These are phyloP conservation scores for Pseudoatta argentina DNA, from an alignment of 1,140 invertebrate genomes.

Conservation along the genomic window DNA sequence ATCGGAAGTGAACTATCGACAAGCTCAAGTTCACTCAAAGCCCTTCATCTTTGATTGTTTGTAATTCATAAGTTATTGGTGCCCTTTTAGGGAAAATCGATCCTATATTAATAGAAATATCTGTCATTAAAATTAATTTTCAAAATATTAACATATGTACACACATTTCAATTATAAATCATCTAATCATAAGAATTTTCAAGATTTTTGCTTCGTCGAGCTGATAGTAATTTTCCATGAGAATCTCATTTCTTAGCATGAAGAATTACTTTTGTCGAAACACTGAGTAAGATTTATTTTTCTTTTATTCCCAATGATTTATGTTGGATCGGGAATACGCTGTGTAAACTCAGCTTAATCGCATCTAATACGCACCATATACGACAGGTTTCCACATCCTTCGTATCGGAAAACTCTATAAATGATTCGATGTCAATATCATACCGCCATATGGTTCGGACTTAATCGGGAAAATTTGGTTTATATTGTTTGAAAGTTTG, in stretches of 20 bases:
- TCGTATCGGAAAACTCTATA: slow-evolving; percentile 31
- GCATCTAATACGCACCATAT: neutral
- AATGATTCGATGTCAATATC: slow-evolving; percentile 38
- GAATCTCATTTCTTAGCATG: neutral
- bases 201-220: neutral
- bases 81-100: slow-evolving; percentile 11
- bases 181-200: neutral
- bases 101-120: neutral
- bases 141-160: neutral
- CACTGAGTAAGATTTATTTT: neutral
- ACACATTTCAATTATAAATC: neutral
- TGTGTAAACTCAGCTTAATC: neutral
- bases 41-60: neutral
- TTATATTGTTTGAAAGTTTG: slow-evolving; percentile 18
- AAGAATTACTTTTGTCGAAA: neutral
- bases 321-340: neutral
- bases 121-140: neutral
- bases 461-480: slow-evolving; percentile 31
- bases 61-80: slow-evolving; percentile 28
- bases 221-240: neutral
- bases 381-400: neutral
- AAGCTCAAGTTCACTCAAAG: slow-evolving; percentile 31
- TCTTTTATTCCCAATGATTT: neutral
- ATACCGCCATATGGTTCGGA: neutral
- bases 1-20: slow-evolving; percentile 53